Base-by-base conservation (phyloP, 2,113 vertebrate genomes). In the Misgurnus mizolepis region DNA sequence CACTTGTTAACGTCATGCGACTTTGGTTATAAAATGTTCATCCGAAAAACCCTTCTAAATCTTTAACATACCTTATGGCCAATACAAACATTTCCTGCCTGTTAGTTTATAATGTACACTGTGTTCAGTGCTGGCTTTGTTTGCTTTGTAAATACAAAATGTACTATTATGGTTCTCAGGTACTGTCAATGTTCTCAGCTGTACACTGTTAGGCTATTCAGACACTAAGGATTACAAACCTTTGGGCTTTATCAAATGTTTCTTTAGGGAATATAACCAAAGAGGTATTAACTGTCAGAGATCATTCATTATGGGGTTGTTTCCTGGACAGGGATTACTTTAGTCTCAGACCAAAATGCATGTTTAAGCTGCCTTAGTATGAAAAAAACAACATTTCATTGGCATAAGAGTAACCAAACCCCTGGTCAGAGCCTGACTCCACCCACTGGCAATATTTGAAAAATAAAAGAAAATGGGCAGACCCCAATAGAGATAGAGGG, bases 141-240 rank as follows among this genome's bases (percentile, higher is more conserved):
- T 80, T 83, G 67, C 47, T 83, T 72, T 67, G 70, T 53, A 55
- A 43, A 80, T 40, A 40, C n/a, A 67, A 17, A 55, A 70, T 22
- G 10, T n/a, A 5, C 18, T 55, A 43, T 43, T 14, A 43, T 14
- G 53, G 50, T 73, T 22, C 53, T 43, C 41, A 5, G 17, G 53
- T 58, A 73, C 34, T 40, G 10, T 55, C 27, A 55, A 40, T 55
- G 15, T 71, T 40, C 34, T 49, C 49, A 71, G 68, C 27, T 71
- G 49, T 55, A 55, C 1, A 1, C 8, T 56, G 15, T 71, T 40
- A 40, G 39, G 34, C 55, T 3, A 55, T n/a, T 40, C 4, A 15
- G 4, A 39, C 7, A 41, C 53, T 72, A 58, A 34, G 27, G 27
- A 34, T 34, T 34, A 34, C 27, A 34, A 34, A 34, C 27, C 27